Evolutionary conservation across 2,888 invertebrate genomes (phyloP).

Genomic region (Macrosiphum euphorbiae): DNA sequence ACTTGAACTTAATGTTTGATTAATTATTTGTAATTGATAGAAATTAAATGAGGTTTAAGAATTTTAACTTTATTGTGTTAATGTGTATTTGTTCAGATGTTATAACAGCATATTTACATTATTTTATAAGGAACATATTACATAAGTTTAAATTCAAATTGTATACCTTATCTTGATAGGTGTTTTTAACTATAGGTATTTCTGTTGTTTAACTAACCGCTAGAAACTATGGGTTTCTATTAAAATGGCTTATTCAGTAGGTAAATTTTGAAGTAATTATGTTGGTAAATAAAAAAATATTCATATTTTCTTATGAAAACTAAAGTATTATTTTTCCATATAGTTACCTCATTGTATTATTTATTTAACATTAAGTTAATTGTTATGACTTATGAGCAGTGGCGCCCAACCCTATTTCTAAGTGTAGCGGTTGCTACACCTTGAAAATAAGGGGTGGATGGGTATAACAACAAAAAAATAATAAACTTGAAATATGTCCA

Average conservation of each 20-base stretch:
- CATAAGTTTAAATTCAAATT: not conserved
- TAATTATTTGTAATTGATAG: not conserved
- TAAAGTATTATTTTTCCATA: not conserved
- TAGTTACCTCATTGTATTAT: not conserved
- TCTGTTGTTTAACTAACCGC: not conserved
- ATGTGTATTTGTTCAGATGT: conserved; percentile 28
- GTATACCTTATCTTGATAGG: not conserved
- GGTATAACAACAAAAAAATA: too few relatives aligned
- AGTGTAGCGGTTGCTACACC: too few relatives aligned
- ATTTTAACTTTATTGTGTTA: not conserved
- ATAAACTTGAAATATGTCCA: too few relatives aligned
- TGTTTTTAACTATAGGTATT: not conserved
- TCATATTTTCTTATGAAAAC: not conserved
- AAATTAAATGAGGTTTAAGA: not conserved
- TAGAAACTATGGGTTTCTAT: not conserved
- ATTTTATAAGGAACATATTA: not conserved
- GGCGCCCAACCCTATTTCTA: too few relatives aligned
- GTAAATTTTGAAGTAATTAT: not conserved
- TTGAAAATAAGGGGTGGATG: too few relatives aligned
- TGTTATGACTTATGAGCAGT: not conserved
- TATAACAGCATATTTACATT: not conserved
- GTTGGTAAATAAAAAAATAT: not conserved
- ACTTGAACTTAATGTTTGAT: not conserved
- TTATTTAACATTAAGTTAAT: not conserved
- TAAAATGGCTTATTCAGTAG: not conserved